Evolutionary conservation across 2,888 invertebrate genomes (phyloP).

Genomic region (Dysmachus trigonus): DNA sequence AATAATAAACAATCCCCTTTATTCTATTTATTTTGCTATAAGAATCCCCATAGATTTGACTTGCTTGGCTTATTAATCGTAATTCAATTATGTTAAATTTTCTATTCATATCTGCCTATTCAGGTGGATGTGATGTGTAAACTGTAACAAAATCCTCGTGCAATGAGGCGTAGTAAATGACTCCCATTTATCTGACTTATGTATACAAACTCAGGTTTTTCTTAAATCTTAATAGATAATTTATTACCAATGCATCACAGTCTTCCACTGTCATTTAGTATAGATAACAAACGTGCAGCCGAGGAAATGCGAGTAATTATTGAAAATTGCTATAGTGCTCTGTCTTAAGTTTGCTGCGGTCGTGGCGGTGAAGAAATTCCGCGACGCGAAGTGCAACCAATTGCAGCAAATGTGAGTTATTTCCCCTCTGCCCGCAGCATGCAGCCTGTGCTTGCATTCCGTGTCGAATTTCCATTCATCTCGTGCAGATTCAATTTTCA

Average conservation of each 20-base stretch:
- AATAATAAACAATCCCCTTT: background rate
- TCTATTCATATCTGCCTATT: background rate
- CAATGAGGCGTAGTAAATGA: background rate
- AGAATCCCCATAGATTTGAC: background rate
- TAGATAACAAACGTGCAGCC: background rate
- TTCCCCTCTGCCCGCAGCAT: too few species aligned
- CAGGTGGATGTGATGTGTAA: background rate
- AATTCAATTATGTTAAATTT: background rate
- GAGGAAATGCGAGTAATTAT: background rate
- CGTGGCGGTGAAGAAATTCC: background rate
- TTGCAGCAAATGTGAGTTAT: background rate
- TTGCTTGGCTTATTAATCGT: background rate
- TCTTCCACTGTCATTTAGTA: background rate
- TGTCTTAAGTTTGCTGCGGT: too few species aligned
- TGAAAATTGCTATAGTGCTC: background rate
- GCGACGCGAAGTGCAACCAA: background rate
- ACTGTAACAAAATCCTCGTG: background rate
- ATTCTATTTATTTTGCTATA: background rate
- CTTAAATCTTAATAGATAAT: background rate
- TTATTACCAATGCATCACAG: background rate
- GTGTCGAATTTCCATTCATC: background rate
- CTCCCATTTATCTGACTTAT: background rate
- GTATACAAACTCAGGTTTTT: background rate
- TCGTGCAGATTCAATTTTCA: background rate
- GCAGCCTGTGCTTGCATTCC: background rate